Percentiles rank a stretch among this genome's conserved stretches.
phyloP scores from a whole-genome alignment of 2,113 vertebrate genomes.

The Lethenteron reissneri region DNA sequence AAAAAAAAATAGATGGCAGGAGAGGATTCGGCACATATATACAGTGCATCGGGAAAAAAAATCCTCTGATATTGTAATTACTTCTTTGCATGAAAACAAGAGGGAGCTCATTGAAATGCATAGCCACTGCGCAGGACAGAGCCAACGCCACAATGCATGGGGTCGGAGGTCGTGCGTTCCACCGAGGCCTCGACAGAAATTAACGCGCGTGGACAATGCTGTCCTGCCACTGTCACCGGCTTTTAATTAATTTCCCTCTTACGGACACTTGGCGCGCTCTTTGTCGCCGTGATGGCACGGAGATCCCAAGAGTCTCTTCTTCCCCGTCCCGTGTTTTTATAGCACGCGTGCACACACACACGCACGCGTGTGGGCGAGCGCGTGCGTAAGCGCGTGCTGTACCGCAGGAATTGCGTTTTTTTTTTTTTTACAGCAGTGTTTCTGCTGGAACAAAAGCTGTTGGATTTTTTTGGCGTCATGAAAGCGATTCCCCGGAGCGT shows the following conservation, averaged over 20 bases:
- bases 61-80: constrained; percentile 68
- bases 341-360: neutral
- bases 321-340: too few relatives aligned
- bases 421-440: too few relatives aligned
- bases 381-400: neutral
- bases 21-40: too few relatives aligned
- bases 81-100: constrained; percentile 21
- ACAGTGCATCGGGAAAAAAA: neutral
- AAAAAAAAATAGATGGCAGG: too few relatives aligned
- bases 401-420: too few relatives aligned
- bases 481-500: too few relatives aligned
- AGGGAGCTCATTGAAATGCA: constrained; percentile 2
- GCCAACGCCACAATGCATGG: neutral
- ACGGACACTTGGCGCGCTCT: neutral
- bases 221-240: neutral
- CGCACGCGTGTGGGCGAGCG: neutral
- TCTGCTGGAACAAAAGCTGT: too few relatives aligned
- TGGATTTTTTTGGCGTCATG: too few relatives aligned
- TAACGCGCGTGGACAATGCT: constrained; percentile 1
- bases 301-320: too few relatives aligned
- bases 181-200: constrained; percentile 1
- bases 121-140: neutral
- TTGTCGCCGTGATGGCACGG: too few relatives aligned
- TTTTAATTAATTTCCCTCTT: constrained; percentile 53
- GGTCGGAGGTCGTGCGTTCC: neutral